A percentile compares a stretch with the other conserved stretches of the same genome.
Evolutionary conservation across 2,113 vertebrate species (phyloP).

Genomic region (Syngnathus typhle): DNA sequence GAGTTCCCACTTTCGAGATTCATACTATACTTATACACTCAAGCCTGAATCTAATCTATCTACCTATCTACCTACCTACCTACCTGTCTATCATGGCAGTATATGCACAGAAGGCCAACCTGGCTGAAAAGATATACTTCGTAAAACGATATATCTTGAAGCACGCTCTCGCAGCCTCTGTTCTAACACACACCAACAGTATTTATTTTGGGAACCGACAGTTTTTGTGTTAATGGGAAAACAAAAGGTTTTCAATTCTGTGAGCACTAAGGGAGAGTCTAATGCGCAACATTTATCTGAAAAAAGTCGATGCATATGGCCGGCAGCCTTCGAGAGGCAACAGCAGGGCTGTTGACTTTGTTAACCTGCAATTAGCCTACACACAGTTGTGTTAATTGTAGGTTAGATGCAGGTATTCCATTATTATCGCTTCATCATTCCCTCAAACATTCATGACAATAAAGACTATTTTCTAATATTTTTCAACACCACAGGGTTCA

Average conservation of each 20-base stretch:
- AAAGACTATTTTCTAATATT: neutral
- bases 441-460: neutral
- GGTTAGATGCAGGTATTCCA: constrained; percentile 5
- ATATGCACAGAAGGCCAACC: too few species aligned
- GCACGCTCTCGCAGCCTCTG: too few species aligned
- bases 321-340: neutral
- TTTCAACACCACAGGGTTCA: too few species aligned
- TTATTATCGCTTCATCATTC: neutral
- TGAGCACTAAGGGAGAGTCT: neutral
- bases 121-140: too few species aligned
- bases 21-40: too few species aligned
- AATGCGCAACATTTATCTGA: neutral
- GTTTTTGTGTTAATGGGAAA: neutral
- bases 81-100: too few species aligned
- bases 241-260: neutral
- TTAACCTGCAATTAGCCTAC: constrained; percentile 5
- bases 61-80: too few species aligned
- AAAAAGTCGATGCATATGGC: neutral
- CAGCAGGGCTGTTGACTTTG: constrained; percentile 2
- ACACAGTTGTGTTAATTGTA: neutral
- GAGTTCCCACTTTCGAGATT: neutral
- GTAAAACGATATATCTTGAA: too few species aligned
- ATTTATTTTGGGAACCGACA: too few species aligned
- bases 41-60: too few species aligned
- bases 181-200: too few species aligned